Conservation (phyloP, 2,113 vertebrate species). For the Aptenodytes forsteri region DNA sequence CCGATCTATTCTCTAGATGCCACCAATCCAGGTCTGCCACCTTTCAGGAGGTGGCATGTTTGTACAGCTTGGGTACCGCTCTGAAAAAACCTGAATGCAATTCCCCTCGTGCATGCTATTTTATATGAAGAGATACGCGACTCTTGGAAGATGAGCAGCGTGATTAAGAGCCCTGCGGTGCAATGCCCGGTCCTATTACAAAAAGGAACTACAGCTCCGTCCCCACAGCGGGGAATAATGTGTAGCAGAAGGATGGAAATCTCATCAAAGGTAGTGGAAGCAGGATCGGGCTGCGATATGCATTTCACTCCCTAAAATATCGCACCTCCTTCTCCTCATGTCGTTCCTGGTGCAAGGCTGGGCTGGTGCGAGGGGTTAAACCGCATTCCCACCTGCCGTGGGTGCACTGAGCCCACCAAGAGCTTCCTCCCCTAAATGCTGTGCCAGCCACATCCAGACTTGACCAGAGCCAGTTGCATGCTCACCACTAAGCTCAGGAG, state of each 20-base stretch:
- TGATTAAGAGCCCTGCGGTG: background rate
- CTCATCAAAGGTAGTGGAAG: background rate
- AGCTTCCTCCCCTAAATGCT: background rate
- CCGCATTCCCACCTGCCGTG: rapidly evolving
- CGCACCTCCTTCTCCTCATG: rapidly evolving
- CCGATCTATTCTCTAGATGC: background rate
- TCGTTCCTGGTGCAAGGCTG: background rate
- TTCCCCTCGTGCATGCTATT: background rate
- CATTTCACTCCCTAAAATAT: background rate
- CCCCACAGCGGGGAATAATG: background rate
- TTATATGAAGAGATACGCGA: rapidly evolving
- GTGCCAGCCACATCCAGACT: background rate
- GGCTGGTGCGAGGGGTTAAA: background rate
- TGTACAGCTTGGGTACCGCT: too few species aligned
- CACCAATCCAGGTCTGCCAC: too few species aligned
- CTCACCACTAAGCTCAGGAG: background rate
- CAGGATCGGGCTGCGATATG: rapidly evolving
- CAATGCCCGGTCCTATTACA: background rate
- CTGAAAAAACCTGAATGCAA: background rate
- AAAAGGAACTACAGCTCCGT: background rate
- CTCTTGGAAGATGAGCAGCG: background rate
- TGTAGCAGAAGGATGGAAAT: background rate
- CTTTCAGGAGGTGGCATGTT: background rate
- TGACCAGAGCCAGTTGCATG: background rate
- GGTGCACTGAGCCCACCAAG: background rate